Percentiles rank a stretch among this genome's conserved stretches.
phyloP scores from a whole-genome alignment of 92 coral and sea anemone species.

The Porites rus region DNA sequence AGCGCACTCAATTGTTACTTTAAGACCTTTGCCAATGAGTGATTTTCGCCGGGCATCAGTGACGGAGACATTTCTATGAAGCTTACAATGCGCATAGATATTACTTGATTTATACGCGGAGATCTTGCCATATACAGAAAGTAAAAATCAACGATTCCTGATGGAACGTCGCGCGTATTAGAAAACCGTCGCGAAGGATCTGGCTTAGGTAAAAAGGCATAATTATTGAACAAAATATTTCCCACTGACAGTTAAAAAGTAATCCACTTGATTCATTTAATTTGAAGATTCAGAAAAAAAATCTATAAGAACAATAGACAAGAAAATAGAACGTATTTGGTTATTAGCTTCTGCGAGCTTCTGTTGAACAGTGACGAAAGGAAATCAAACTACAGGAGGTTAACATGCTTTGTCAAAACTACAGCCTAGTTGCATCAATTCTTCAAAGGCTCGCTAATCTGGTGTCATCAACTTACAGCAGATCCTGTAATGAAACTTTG shows the following conservation, averaged over 20 bases:
- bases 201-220: too few species aligned
- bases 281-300: neutral
- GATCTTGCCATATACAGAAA: neutral
- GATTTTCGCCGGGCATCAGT: too few species aligned
- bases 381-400: constrained; percentile 15
- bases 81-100: neutral
- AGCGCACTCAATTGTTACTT: too few species aligned
- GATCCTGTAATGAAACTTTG: neutral
- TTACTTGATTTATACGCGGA: neutral
- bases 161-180: neutral
- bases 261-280: constrained; percentile 7
- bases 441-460: constrained; percentile 1
- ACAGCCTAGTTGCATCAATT: neutral
- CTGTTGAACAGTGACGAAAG: neutral
- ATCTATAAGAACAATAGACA: neutral
- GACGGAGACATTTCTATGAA: neutral
- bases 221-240: too few species aligned
- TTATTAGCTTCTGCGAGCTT: neutral
- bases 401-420: constrained; percentile 8
- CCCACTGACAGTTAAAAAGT: neutral
- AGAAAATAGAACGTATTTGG: neutral
- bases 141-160: neutral
- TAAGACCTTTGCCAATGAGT: too few species aligned
- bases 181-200: neutral
- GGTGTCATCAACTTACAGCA: neutral